Evolutionary conservation across 1,140 invertebrate species (phyloP), one percentile per base, ranked within the genome.

Genomic region (Drosophila dunni): DNA sequence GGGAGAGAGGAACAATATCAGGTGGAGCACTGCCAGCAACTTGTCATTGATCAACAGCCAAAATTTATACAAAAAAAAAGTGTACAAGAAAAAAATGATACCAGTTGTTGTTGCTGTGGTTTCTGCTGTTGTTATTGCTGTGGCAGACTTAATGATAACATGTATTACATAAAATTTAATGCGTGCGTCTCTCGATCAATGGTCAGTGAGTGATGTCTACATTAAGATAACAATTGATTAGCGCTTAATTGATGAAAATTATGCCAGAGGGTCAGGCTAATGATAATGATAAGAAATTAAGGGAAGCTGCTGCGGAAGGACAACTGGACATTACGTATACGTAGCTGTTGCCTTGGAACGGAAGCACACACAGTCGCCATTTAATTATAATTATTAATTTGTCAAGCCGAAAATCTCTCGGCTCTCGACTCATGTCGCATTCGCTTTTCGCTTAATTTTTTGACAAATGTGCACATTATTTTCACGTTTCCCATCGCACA

Each of bases 181-280:
- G 67, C 63, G 44, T 65, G 65, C 54, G 51, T 40, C 57, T 42
- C 58, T 63, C 20, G 46, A 34, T 73, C 54, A 51, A 29, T 73
- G 64, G 36, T 61, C 75, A 73, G 46, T 66, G 64, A 81, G 50
- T 78, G 81, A 85, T 85, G 81, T 75, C 82, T 85, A 73, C 82
- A 86, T 86, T 81, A 81, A 85, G 65, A 85, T 85, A 79, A 76
- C 57, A 75, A 75, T 81, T 81, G 75, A 75, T 81, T 85, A 75
- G 61, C 71, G 57, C 71, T 71, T 85, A 85, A 85, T 81, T 85
- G 67, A 81, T 78, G 78, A 63, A 84, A 81, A 84, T 79, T 62
- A 71, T 66, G 50, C 36, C 64, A 77, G 65, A 67, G 64, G 68
- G 64, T 67, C 65, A 63, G 40, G 50, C 80, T 84, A 84, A 84